Conservation (phyloP, 2,113 vertebrate species). For the Thalassoma bifasciatum region DNA sequence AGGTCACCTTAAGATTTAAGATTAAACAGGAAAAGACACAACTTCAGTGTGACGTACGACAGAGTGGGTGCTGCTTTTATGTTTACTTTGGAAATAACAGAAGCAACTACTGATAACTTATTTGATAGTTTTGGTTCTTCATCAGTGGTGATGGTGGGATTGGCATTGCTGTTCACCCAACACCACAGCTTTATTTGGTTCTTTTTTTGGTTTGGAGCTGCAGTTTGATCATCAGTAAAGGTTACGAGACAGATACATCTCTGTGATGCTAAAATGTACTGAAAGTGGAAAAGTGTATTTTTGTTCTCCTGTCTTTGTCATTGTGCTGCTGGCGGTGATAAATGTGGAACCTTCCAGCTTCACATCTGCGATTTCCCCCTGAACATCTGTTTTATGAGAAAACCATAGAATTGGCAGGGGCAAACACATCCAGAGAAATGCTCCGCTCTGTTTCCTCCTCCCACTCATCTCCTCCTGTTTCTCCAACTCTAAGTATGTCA, state of each 20-base stretch:
- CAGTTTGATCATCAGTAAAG: too few relatives aligned
- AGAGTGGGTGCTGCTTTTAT: not conserved
- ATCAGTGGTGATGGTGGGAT: not conserved
- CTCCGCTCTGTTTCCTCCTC: not conserved
- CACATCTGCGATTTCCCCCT: conserved; percentile 53
- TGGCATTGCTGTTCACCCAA: too few relatives aligned
- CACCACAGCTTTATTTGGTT: too few relatives aligned
- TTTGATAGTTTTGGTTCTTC: not conserved
- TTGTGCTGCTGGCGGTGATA: conserved; percentile 34
- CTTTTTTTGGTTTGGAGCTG: too few relatives aligned
- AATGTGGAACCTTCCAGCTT: conserved; percentile 52
- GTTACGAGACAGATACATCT: too few relatives aligned
- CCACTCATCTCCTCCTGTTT: conserved; percentile 3
- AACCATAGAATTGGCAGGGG: conserved; percentile 12
- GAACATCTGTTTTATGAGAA: conserved; percentile 57
- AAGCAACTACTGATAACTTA: not conserved
- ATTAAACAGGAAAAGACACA: not conserved
- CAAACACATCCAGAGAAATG: not conserved
- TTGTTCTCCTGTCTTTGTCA: conserved; percentile 44
- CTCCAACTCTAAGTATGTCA: not conserved
- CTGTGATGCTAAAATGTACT: too few relatives aligned
- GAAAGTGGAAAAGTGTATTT: conserved; percentile 41
- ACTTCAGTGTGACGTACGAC: not conserved
- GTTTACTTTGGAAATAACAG: not conserved
- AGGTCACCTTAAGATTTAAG: conserved; percentile 14